Evolutionary conservation across 2,888 invertebrate species (phyloP), one percentile per base, ranked within the genome.

Genomic region (Hybos culiciformis): DNA sequence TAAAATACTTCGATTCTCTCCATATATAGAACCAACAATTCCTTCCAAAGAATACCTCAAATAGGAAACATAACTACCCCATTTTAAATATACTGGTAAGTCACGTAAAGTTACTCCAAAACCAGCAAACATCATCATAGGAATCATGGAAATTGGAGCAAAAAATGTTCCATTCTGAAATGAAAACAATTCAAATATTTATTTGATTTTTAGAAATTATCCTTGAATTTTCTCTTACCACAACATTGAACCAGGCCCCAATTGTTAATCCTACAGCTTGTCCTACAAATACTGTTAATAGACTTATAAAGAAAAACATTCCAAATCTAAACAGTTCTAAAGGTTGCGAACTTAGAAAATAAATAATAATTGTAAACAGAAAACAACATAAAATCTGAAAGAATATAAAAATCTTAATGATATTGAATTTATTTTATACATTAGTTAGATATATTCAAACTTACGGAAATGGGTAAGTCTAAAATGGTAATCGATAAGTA

Each of bases 41-140:
- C 92, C 93, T 63, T 94, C 93, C 39, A 94, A 74, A 1, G 88
- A 88, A 60, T 92, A 96, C 41, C 92, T 74, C 41, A 93, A 70
- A 61, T 91, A 94, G 7, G 93, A 93, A 47, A 91, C 70, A 61
- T 92, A 86, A 31, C 87, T 87, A 0, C 94, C 83, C 93, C 93
- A 94, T 58, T 81, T 77, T 5, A 96, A 69, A 62, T 91, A 91
- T 1, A 62, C 55, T 0, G 94, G 94, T 45, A 94, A 73, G 60
- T 93, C 92, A 1, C 80, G 73, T 24, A 94, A 70, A 2, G 85
- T 83, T 7, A 94, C 92, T 15, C 94, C 93, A 64, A 94, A 94
- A 1, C 94, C 94, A 42, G 92, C 90, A 62, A 94, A 94, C 82
- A 94, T 85, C 81, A 96, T 87, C 74, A 94, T 82, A 0, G 94